A percentile compares a stretch with the other conserved stretches of the same genome.
Conservation (phyloP, 1,140 invertebrate genomes). For the Hyposmocoma kahamanoa region DNA sequence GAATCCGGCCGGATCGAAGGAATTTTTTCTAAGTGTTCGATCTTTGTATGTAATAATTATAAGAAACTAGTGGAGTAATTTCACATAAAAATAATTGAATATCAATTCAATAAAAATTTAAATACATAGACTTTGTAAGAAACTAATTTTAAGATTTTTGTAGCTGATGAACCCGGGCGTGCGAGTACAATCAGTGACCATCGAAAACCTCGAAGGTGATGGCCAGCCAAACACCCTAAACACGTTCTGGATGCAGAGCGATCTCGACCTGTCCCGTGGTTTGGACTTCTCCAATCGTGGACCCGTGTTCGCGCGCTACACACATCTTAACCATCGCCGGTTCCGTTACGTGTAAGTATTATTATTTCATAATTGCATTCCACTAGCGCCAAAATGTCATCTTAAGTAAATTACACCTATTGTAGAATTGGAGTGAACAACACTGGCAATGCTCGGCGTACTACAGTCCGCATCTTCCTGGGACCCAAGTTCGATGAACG, state of each 20-base stretch:
- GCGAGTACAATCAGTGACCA: slow-evolving; percentile 32
- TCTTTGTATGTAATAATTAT: too few relatives aligned
- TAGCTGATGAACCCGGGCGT: slow-evolving; percentile 62
- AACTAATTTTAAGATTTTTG: too few relatives aligned
- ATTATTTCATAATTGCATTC: too few relatives aligned
- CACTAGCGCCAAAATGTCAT: too few relatives aligned
- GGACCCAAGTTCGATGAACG: slow-evolving; percentile 84
- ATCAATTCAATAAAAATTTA: too few relatives aligned
- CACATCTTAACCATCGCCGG: slow-evolving; percentile 78
- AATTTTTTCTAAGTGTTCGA: too few relatives aligned
- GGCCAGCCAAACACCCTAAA: slow-evolving; percentile 54
- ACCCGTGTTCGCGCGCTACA: slow-evolving; percentile 74
- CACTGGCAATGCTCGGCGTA: slow-evolving; percentile 68
- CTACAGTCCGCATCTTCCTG: slow-evolving; percentile 85
- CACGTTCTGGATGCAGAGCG: slow-evolving; percentile 78
- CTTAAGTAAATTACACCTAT: too few relatives aligned
- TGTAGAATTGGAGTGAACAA: slow-evolving; percentile 77
- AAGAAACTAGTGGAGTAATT: too few relatives aligned
- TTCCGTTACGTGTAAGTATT: slow-evolving; percentile 75
- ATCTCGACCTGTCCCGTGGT: slow-evolving; percentile 76
- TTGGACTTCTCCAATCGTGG: slow-evolving; percentile 76
- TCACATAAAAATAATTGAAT: too few relatives aligned
- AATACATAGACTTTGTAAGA: too few relatives aligned
- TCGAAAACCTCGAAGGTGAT: slow-evolving; percentile 33
- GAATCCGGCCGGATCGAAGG: too few relatives aligned